These are phyloP conservation scores for Empidonax alnorum DNA, from an alignment of 2,113 vertebrate species.

Conservation along the genomic window DNA sequence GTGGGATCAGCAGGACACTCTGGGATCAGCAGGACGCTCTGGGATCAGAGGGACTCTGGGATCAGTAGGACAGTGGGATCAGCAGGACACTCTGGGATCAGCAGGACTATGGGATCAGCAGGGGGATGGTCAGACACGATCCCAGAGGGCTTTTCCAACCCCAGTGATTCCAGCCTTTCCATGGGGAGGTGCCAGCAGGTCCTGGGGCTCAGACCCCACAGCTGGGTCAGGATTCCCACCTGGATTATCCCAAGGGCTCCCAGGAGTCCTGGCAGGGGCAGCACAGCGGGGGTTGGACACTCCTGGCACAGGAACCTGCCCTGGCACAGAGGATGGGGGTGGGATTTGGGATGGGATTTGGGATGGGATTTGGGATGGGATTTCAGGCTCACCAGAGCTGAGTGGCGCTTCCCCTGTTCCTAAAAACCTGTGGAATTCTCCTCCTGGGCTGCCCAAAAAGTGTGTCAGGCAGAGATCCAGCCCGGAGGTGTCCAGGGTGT, in stretches of 20 bases:
- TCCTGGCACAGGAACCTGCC: accelerated
- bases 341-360: background rate
- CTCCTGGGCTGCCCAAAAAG: background rate
- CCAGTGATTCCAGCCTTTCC: background rate
- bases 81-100: no score
- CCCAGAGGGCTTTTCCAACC: no score
- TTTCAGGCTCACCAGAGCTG: background rate
- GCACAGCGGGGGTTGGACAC: background rate
- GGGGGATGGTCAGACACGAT: no score
- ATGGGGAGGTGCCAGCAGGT: background rate
- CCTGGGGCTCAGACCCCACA: background rate
- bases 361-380: background rate
- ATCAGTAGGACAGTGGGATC: no score
- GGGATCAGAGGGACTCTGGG: no score
- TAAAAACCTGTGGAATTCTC: background rate
- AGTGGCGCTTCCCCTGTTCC: background rate
- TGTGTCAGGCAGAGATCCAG: background rate
- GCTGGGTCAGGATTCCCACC: background rate
- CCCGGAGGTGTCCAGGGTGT: background rate
- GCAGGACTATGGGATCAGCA: no score
- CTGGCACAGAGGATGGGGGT: background rate
- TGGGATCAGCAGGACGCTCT: no score
- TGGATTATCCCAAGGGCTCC: background rate
- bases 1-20: no score
- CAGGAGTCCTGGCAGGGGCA: background rate